Evolutionary conservation across 2,888 invertebrate genomes (phyloP).

Genomic region (Fragum sueziense): DNA sequence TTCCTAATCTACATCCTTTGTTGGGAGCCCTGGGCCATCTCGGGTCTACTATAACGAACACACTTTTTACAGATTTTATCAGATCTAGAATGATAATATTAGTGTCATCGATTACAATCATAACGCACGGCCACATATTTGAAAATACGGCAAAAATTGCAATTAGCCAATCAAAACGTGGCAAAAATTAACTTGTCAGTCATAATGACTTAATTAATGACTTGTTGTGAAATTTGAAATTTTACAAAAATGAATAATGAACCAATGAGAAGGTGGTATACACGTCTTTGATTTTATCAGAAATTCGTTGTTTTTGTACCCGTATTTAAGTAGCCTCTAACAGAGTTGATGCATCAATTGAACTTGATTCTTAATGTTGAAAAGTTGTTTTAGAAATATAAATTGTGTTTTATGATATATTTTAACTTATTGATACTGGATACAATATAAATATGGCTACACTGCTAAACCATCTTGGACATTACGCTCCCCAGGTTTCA

Average conservation of each 20-base stretch:
- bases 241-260: neutral
- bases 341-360: neutral
- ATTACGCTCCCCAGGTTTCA: neutral
- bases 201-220: constrained; percentile 17
- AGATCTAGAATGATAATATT: constrained; percentile 15
- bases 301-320: neutral
- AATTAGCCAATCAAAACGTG: constrained; percentile 4
- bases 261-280: constrained; percentile 1
- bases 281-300: neutral
- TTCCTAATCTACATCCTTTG: constrained; percentile 18
- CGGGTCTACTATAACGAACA: neutral
- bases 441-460: constrained; percentile 4
- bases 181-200: neutral
- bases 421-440: neutral
- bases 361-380: neutral
- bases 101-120: constrained; percentile 21
- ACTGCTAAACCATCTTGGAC: constrained; percentile 7
- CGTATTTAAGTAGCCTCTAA: neutral
- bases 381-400: neutral
- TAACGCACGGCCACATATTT: constrained; percentile 16
- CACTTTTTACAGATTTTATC: constrained; percentile 8
- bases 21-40: neutral
- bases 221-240: neutral
- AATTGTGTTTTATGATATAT: neutral
- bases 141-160: neutral